Conservation (phyloP, 1,140 invertebrate genomes). For the Neocloeon triangulifer region DNA sequence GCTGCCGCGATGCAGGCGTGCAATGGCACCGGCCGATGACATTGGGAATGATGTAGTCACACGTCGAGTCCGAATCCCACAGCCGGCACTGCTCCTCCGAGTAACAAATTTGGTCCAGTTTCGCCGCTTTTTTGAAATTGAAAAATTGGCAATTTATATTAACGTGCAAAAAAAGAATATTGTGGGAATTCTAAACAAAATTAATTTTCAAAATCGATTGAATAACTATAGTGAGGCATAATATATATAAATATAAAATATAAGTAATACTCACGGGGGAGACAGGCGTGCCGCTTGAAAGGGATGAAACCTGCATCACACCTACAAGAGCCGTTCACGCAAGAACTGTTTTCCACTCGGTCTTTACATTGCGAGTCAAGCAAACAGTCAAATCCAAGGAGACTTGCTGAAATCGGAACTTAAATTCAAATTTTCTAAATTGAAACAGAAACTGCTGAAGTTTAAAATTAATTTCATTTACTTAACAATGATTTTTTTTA, state of each 20-base stretch:
- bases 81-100: slow-evolving; percentile 68
- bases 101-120: slow-evolving; percentile 67
- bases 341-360: slow-evolving; percentile 56
- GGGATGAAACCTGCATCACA: slow-evolving; percentile 61
- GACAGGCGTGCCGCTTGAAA: slow-evolving; percentile 67
- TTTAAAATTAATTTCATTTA: not conserved
- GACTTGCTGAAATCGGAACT: slow-evolving; percentile 43
- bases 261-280: slow-evolving; percentile 49
- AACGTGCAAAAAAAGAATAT: not conserved
- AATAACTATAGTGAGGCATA: too few species aligned
- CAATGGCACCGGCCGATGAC: slow-evolving; percentile 72
- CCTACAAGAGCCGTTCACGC: slow-evolving; percentile 44
- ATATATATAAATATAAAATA: not conserved
- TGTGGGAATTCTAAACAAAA: too few species aligned
- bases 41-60: slow-evolving; percentile 70
- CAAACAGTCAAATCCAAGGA: slow-evolving; percentile 49
- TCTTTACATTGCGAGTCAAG: slow-evolving; percentile 49
- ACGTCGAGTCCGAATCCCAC: slow-evolving; percentile 58
- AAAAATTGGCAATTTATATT: too few species aligned
- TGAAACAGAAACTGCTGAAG: too few species aligned
- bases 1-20: slow-evolving; percentile 37
- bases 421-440: too few species aligned
- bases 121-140: slow-evolving; percentile 39
- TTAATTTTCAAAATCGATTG: not conserved
- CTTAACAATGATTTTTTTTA: too few species aligned